A percentile compares a stretch with the other conserved stretches of the same genome.
phyloP scores from a whole-genome alignment of 2,797 vertebrate species.

The Falco cherrug region DNA sequence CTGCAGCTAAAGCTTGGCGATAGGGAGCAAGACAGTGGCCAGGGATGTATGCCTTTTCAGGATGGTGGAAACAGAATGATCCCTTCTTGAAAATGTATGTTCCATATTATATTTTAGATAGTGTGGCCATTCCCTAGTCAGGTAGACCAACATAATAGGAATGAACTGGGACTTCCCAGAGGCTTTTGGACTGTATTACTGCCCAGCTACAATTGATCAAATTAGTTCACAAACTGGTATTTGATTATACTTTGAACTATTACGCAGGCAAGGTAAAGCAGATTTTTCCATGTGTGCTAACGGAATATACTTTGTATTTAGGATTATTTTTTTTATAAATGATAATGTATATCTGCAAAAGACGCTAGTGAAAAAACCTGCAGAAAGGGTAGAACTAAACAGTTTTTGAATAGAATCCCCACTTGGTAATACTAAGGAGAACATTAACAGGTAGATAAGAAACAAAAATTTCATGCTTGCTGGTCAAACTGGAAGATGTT shows the following conservation, averaged over 20 bases:
- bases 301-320: not conserved
- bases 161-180: not conserved
- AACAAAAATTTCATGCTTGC: not conserved
- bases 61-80: not conserved
- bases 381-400: not conserved
- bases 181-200: not conserved
- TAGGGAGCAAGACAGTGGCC: fast-evolving
- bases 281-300: not conserved
- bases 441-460: not conserved
- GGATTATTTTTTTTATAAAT: not conserved
- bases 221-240: not conserved
- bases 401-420: not conserved
- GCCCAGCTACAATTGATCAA: not conserved
- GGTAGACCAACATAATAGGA: not conserved
- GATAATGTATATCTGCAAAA: not conserved
- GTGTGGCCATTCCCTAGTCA: not conserved
- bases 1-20: not conserved
- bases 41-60: not conserved
- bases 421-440: not conserved
- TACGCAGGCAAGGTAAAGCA: not conserved
- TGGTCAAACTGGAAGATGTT: not conserved
- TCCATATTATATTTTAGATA: not conserved
- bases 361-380: not conserved
- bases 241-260: not conserved
- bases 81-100: not conserved